Percentiles rank a stretch among this genome's conserved stretches.
Evolutionary conservation across 2,113 vertebrate species (phyloP).

Genomic region (Polyodon spathula): DNA sequence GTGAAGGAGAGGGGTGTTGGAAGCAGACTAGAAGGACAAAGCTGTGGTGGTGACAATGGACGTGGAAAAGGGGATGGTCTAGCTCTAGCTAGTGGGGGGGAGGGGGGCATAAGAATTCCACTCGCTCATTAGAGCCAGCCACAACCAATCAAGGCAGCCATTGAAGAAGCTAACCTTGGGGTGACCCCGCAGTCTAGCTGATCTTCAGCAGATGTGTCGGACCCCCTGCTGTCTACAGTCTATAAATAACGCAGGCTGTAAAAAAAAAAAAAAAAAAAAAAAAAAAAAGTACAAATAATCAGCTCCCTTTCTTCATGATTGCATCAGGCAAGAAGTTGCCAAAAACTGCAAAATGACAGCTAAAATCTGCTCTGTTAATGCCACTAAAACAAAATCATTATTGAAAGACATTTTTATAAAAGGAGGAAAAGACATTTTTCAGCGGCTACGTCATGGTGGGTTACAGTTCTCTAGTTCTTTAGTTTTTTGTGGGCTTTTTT

Average conservation of each 20-base stretch:
- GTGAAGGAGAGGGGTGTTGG: slow-evolving; percentile 8
- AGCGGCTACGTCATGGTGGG: too few relatives aligned
- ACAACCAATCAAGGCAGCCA: slow-evolving; percentile 45
- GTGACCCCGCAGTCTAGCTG: slow-evolving; percentile 50
- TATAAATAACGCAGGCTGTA: slow-evolving; percentile 53
- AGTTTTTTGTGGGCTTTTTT: too few relatives aligned
- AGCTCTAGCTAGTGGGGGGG: slow-evolving; percentile 30
- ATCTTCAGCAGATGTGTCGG: slow-evolving; percentile 52
- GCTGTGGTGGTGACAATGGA: slow-evolving; percentile 47
- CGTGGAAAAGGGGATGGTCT: slow-evolving; percentile 28
- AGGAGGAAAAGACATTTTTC: too few relatives aligned
- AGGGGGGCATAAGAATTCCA: slow-evolving; percentile 41
- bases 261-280: slow-evolving; percentile 28
- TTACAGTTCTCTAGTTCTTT: too few relatives aligned
- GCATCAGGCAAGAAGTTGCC: too few relatives aligned
- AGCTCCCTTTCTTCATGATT: too few relatives aligned
- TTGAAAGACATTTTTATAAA: too few relatives aligned
- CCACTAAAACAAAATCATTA: too few relatives aligned
- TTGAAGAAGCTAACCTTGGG: slow-evolving; percentile 57
- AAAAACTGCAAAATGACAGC: too few relatives aligned
- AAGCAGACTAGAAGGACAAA: slow-evolving; percentile 44
- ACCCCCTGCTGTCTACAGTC: slow-evolving; percentile 35
- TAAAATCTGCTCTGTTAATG: too few relatives aligned
- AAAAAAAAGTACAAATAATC: slow-evolving; percentile 10
- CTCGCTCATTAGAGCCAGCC: slow-evolving; percentile 42